Conservation (phyloP, 2,113 vertebrate genomes). For the Sminthopsis crassicaudata region DNA sequence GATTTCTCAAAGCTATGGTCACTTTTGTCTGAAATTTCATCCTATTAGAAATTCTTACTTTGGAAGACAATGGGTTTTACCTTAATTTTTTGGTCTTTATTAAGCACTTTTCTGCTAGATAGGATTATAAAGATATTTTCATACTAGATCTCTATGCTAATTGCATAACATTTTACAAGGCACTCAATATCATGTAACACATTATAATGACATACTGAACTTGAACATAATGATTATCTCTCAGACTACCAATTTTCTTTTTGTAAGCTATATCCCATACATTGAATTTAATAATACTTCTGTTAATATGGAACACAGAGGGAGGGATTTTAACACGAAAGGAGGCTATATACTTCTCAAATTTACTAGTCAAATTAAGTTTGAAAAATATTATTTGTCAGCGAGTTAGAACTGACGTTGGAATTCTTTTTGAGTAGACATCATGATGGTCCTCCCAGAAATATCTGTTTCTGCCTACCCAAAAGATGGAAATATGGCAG, state of each 20-base stretch:
- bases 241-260: neutral
- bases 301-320: neutral
- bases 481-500: too few species aligned
- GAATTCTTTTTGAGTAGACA: too few species aligned
- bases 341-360: neutral
- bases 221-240: neutral
- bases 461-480: too few species aligned
- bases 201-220: neutral
- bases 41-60: neutral
- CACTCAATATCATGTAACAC: neutral
- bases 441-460: too few species aligned
- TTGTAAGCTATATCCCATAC: neutral
- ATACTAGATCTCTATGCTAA: neutral
- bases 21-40: neutral
- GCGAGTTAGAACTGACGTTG: too few species aligned
- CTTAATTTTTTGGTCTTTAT: neutral
- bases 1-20: neutral
- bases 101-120: neutral
- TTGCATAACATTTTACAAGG: neutral
- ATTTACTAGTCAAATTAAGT: neutral
- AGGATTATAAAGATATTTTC: neutral
- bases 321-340: neutral
- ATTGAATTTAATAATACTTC: neutral
- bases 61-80: neutral
- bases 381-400: too few species aligned